These are phyloP conservation scores for Rotaria magnacalcarata DNA, from an alignment of 2,888 invertebrate species.

Conservation along the genomic window DNA sequence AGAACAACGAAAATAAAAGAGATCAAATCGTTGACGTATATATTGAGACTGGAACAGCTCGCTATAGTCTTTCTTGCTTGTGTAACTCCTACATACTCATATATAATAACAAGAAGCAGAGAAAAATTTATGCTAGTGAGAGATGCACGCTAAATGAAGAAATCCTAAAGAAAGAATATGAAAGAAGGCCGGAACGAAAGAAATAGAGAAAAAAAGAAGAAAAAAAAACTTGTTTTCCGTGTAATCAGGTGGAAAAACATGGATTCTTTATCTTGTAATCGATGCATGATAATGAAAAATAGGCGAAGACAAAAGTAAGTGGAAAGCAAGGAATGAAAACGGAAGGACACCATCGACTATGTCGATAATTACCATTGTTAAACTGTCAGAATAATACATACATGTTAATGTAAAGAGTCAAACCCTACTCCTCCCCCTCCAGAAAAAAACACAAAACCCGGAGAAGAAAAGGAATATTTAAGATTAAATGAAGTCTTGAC, in stretches of 20 bases:
- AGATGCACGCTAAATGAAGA: constrained; percentile 9
- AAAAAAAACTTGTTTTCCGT: constrained; percentile 22
- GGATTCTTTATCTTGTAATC: constrained; percentile 18
- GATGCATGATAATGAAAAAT: not conserved
- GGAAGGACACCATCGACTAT: not conserved
- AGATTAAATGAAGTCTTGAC: not conserved
- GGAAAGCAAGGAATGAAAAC: not conserved
- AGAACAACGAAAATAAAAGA: constrained; percentile 28
- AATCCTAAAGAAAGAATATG: not conserved
- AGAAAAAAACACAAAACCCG: too few species aligned
- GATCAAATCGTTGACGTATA: constrained; percentile 18
- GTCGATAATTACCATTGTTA: not conserved
- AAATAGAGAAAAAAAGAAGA: not conserved
- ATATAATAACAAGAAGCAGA: not conserved
- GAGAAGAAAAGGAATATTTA: not conserved
- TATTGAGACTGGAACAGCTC: not conserved
- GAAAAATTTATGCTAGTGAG: not conserved
- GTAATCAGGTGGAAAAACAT: constrained; percentile 24
- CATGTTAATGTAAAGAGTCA: not conserved
- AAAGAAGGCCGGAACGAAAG: not conserved
- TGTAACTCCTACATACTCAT: not conserved
- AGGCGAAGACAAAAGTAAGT: not conserved
- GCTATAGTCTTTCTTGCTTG: not conserved
- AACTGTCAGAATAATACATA: not conserved
- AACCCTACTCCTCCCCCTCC: too few species aligned